A percentile compares a stretch with the other conserved stretches of the same genome.
phyloP scores from a whole-genome alignment of 1,140 invertebrate species.

The Oryctes rhinoceros region DNA sequence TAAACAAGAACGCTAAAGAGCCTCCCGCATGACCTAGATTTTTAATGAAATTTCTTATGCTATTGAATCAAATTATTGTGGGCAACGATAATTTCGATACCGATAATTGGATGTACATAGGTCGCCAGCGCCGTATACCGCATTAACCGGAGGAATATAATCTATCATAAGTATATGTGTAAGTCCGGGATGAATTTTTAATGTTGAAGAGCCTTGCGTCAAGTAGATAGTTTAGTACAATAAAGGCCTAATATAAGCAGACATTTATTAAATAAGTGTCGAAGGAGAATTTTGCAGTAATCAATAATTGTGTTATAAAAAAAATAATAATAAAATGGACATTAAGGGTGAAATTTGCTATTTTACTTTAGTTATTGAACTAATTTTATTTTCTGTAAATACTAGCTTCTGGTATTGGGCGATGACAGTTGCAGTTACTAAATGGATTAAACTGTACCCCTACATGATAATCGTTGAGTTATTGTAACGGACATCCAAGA shows the following conservation, averaged over 20 bases:
- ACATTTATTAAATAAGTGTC: too few species aligned
- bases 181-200: conserved; percentile 1
- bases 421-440: too few species aligned
- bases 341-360: too few species aligned
- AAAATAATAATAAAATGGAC: too few species aligned
- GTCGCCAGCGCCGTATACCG: neutral
- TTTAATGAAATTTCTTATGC: conserved; percentile 11
- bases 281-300: too few species aligned
- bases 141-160: neutral
- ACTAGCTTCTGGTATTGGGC: too few species aligned
- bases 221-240: neutral
- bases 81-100: neutral
- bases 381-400: too few species aligned
- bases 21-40: neutral
- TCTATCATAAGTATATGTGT: neutral
- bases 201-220: neutral
- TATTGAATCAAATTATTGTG: neutral
- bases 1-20: neutral
- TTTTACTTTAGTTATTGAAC: too few species aligned
- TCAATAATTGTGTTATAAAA: too few species aligned
- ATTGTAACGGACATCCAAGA: too few species aligned
- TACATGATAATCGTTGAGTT: too few species aligned
- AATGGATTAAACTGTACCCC: too few species aligned
- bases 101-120: neutral
- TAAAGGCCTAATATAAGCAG: neutral